Conservation (phyloP, 2,888 invertebrate species). For the Drosophila birchii region DNA sequence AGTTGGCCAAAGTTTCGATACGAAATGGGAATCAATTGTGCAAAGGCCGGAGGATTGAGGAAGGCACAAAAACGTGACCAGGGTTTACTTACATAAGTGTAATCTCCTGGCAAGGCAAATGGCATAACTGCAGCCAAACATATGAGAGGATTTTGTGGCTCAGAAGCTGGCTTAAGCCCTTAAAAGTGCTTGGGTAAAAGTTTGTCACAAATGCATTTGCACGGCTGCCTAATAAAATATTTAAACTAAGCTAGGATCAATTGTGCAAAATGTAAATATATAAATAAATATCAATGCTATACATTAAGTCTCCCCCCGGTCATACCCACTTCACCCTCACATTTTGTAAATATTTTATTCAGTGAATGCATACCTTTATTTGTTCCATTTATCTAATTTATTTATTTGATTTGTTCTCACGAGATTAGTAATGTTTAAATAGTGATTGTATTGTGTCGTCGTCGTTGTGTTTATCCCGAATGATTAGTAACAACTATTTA, state of each 20-base stretch:
- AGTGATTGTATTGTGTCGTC: constrained; percentile 40
- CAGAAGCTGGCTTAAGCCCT: neutral
- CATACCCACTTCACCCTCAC: constrained; percentile 14
- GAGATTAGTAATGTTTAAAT: constrained; percentile 15
- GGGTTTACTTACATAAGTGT: constrained; percentile 1
- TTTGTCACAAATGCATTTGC: neutral
- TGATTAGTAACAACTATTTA: constrained; percentile 3
- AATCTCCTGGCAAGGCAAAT: constrained; percentile 1
- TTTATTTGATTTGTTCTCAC: constrained; percentile 20
- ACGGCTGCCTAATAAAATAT: neutral
- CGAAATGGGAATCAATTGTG: constrained; percentile 34
- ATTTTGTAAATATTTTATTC: constrained; percentile 45
- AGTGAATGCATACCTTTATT: constrained; percentile 29
- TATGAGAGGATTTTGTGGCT: constrained; percentile 1
- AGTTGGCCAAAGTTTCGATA: constrained; percentile 35
- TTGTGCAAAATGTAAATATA: constrained; percentile 16
- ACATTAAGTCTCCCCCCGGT: constrained; percentile 20
- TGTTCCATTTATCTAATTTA: constrained; percentile 19
- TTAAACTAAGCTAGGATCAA: constrained; percentile 1
- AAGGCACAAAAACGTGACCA: constrained; percentile 25
- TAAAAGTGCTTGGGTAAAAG: neutral
- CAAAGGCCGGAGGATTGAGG: constrained; percentile 12
- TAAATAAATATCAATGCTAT: neutral
- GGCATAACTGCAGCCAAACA: constrained; percentile 3
- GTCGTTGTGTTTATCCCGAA: constrained; percentile 30